phyloP scores from a whole-genome alignment of 2,113 vertebrate genomes.

The Xenus cinereus region DNA sequence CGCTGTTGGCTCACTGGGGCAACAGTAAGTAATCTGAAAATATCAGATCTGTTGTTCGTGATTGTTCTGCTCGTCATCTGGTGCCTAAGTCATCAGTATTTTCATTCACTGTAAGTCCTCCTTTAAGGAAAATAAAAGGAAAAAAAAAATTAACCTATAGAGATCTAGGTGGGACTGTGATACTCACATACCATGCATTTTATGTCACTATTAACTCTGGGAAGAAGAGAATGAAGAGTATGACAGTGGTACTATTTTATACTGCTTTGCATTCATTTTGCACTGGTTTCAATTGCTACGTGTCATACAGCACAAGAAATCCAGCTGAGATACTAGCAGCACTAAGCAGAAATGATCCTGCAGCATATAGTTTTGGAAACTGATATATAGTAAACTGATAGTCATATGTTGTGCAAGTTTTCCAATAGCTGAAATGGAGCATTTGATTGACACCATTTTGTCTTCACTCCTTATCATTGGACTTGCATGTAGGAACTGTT shows the following conservation, averaged over 20 bases:
- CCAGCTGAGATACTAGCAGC: neutral
- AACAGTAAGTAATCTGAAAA: neutral
- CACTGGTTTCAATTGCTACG: rapidly evolving
- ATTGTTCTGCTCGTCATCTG: neutral
- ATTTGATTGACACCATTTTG: slow-evolving; percentile 57
- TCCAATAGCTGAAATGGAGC: neutral
- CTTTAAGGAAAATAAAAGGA: neutral
- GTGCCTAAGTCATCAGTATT: neutral
- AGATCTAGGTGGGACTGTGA: neutral
- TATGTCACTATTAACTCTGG: neutral
- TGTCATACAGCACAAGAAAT: neutral
- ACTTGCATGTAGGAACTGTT: slow-evolving; percentile 5
- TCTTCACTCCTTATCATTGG: slow-evolving; percentile 8
- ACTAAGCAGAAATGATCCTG: neutral
- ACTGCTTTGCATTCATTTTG: neutral
- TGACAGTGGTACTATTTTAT: neutral
- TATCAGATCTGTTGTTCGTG: neutral
- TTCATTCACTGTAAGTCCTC: neutral
- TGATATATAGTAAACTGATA: neutral
- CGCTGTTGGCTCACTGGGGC: neutral
- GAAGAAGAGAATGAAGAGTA: neutral
- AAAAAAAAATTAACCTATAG: neutral
- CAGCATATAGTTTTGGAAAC: neutral
- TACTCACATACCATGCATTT: neutral
- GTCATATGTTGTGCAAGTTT: slow-evolving; percentile 10